Evolutionary conservation across 2,888 invertebrate species (phyloP).

Genomic region (Hipparchia semele): DNA sequence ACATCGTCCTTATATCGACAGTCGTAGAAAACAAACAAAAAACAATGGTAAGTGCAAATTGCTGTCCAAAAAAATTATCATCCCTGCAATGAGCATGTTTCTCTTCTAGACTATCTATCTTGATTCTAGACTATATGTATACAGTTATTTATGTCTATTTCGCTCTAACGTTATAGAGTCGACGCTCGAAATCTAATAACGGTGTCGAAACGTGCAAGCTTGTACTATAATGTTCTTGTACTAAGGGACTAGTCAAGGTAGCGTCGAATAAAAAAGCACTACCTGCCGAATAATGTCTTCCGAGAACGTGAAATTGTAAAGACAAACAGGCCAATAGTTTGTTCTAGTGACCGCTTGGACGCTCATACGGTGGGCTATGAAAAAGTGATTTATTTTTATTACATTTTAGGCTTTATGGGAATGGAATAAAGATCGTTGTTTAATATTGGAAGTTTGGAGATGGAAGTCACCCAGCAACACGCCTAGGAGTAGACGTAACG

Average conservation of each 20-base stretch:
- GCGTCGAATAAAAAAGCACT: constrained; percentile 53
- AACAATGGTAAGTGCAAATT: too few relatives aligned
- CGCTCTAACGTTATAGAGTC: too few relatives aligned
- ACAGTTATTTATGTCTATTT: too few relatives aligned
- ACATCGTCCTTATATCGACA: too few relatives aligned
- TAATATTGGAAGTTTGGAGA: constrained; percentile 13
- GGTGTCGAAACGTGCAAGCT: too few relatives aligned
- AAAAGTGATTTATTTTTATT: background rate
- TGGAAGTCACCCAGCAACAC: constrained; percentile 8
- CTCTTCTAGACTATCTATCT: too few relatives aligned
- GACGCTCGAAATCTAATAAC: too few relatives aligned
- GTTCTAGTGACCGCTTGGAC: constrained; percentile 47
- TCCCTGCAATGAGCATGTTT: too few relatives aligned
- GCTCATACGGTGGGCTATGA: constrained; percentile 17
- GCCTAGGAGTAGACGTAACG: background rate
- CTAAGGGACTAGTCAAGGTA: constrained; percentile 6
- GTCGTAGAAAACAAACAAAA: too few relatives aligned
- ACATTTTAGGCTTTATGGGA: background rate
- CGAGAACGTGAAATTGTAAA: constrained; percentile 74
- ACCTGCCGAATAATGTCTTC: constrained; percentile 70
- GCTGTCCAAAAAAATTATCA: too few relatives aligned
- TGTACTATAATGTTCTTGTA: too few relatives aligned
- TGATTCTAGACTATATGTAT: too few relatives aligned
- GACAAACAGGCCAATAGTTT: constrained; percentile 66
- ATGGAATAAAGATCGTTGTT: background rate